Conservation (phyloP, 2,797 vertebrate species). For the Mormyrus proboscirostris region DNA sequence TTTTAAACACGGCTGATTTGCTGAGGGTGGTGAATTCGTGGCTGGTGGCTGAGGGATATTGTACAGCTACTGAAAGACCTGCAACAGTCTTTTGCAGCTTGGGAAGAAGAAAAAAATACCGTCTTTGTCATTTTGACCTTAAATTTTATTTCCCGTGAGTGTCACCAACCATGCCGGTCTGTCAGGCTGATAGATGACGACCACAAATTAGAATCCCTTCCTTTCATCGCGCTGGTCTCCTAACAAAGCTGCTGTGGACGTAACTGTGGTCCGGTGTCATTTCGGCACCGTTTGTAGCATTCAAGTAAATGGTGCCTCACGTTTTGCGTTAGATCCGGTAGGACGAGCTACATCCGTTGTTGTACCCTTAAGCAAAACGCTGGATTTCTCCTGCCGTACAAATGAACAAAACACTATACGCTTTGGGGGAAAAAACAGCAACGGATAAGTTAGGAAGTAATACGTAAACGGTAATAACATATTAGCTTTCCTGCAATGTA, state of each 20-base stretch:
- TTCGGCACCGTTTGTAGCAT: neutral
- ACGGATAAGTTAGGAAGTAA: neutral
- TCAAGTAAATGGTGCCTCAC: neutral
- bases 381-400: neutral
- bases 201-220: slow-evolving; percentile 10
- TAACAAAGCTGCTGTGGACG: neutral
- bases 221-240: neutral
- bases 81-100: neutral
- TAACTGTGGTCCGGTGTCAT: neutral
- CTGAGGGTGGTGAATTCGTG: slow-evolving; percentile 24
- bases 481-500: neutral
- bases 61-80: neutral
- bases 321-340: neutral
- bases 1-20: slow-evolving; percentile 22
- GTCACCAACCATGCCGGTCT: slow-evolving; percentile 11
- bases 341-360: neutral
- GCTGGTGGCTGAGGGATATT: slow-evolving; percentile 26
- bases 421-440: neutral
- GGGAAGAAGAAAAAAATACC: slow-evolving; percentile 7
- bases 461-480: neutral
- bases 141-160: slow-evolving; percentile 23
- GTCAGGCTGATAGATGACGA: slow-evolving; percentile 25
- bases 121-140: slow-evolving; percentile 20
- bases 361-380: neutral
- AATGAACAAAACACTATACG: neutral